A percentile compares a stretch with the other conserved stretches of the same genome.
These are phyloP conservation scores for Drosophila mojavensis DNA, from an alignment of 1,140 invertebrate genomes.

Conservation along the genomic window DNA sequence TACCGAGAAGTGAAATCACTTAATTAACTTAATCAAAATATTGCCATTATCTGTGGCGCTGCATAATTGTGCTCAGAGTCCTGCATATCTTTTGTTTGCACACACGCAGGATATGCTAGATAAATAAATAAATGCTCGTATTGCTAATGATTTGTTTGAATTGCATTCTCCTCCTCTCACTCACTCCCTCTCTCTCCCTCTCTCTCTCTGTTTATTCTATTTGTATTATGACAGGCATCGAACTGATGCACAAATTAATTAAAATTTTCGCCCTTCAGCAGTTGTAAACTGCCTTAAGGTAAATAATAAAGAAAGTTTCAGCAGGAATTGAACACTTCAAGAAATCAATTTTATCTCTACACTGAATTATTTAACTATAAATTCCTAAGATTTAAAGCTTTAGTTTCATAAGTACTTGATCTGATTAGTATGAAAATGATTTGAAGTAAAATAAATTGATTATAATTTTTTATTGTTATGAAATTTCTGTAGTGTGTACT, in stretches of 20 bases:
- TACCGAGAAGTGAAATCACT: slow-evolving; percentile 55
- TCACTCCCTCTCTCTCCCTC: too few relatives aligned
- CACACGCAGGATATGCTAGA: slow-evolving; percentile 41
- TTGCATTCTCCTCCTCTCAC: neutral
- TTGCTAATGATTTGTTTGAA: slow-evolving; percentile 49
- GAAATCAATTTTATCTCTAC: neutral
- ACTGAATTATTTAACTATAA: neutral
- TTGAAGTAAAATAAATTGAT: too few relatives aligned
- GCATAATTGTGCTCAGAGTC: slow-evolving; percentile 18
- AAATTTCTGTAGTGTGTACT: too few relatives aligned
- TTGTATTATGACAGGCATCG: slow-evolving; percentile 74
- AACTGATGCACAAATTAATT: slow-evolving; percentile 74
- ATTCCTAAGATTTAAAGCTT: too few relatives aligned
- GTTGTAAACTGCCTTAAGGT: slow-evolving; percentile 4
- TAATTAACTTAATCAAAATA: slow-evolving; percentile 82
- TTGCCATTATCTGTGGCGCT: slow-evolving; percentile 61
- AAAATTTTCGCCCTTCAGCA: slow-evolving; percentile 59
- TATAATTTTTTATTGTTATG: too few relatives aligned
- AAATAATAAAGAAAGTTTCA: neutral
- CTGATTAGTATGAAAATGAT: too few relatives aligned
- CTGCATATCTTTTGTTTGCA: slow-evolving; percentile 45
- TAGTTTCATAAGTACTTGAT: too few relatives aligned
- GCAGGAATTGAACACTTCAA: neutral
- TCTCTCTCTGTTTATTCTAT: slow-evolving; percentile 46
- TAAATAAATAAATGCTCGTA: slow-evolving; percentile 59